Evolutionary conservation across 1,140 invertebrate genomes (phyloP).

Genomic region (Saxidomus purpurata): DNA sequence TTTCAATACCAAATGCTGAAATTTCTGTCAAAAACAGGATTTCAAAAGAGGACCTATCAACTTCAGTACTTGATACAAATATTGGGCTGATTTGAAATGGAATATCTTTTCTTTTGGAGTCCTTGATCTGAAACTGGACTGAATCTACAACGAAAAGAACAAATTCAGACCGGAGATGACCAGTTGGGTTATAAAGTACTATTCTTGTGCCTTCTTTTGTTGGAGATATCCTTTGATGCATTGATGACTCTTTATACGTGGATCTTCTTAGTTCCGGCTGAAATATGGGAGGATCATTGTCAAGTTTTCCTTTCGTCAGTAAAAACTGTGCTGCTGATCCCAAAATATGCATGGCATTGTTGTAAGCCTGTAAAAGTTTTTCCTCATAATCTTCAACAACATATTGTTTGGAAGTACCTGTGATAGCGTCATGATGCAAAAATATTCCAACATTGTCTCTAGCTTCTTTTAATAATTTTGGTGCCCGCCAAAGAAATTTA

Average conservation of each 20-base stretch:
- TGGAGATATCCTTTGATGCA: slow-evolving; percentile 68
- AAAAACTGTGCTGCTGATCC: slow-evolving; percentile 74
- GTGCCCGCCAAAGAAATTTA: slow-evolving; percentile 60
- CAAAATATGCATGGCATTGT: slow-evolving; percentile 74
- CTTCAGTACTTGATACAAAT: slow-evolving; percentile 72
- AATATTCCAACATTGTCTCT: slow-evolving; percentile 94
- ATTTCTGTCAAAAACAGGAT: slow-evolving; percentile 79
- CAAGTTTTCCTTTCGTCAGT: slow-evolving; percentile 74
- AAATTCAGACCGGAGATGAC: slow-evolving; percentile 76
- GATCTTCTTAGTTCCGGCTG: slow-evolving; percentile 70
- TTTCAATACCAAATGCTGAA: slow-evolving; percentile 74
- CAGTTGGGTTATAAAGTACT: slow-evolving; percentile 80
- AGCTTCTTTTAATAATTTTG: slow-evolving; percentile 88
- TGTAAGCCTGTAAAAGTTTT: slow-evolving; percentile 88
- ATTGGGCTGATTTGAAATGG: slow-evolving; percentile 81
- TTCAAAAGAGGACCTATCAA: slow-evolving; percentile 74
- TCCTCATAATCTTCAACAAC: slow-evolving; percentile 97
- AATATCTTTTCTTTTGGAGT: slow-evolving; percentile 72
- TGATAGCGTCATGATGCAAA: slow-evolving; percentile 99
- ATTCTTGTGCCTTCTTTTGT: slow-evolving; percentile 71
- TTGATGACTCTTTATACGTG: slow-evolving; percentile 62
- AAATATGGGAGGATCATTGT: slow-evolving; percentile 70
- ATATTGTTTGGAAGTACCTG: slow-evolving; percentile 96
- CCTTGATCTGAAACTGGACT: slow-evolving; percentile 67
- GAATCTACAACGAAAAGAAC: slow-evolving; percentile 74